Conservation (phyloP, 2,797 vertebrate species). For the Acanthiza pusilla region DNA sequence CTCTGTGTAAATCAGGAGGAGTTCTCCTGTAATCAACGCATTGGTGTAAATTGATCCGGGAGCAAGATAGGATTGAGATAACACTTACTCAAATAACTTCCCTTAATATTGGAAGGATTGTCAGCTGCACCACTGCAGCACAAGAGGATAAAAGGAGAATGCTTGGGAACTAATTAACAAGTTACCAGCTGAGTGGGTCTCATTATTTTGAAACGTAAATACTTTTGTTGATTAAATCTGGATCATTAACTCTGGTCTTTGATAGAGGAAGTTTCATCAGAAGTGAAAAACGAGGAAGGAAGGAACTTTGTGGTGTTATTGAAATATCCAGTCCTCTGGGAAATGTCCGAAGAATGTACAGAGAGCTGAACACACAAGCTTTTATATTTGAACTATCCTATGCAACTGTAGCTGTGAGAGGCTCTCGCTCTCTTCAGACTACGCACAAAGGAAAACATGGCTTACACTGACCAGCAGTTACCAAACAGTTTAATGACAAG, state of each 20-base stretch:
- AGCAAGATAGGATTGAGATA: background rate
- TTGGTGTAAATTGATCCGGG: background rate
- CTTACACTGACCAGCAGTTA: background rate
- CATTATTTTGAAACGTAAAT: slow-evolving; percentile 58
- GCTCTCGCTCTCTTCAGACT: background rate
- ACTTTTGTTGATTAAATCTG: slow-evolving; percentile 37
- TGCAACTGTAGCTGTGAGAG: background rate
- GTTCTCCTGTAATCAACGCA: background rate
- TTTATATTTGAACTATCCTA: background rate
- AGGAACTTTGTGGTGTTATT: background rate
- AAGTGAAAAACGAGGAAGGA: background rate
- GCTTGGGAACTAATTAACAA: slow-evolving; percentile 24
- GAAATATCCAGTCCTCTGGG: background rate
- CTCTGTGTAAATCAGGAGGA: background rate
- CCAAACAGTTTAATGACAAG: background rate
- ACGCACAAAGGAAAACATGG: background rate
- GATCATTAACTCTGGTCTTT: background rate
- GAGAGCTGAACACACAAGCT: background rate
- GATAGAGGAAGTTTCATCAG: slow-evolving; percentile 5
- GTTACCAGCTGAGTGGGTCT: background rate
- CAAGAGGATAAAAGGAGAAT: background rate
- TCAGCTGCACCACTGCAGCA: background rate
- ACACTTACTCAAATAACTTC: background rate
- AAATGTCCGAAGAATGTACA: background rate
- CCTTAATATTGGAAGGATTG: background rate